Evolutionary conservation across 2,113 vertebrate species (phyloP).

Genomic region (Vombatus ursinus): DNA sequence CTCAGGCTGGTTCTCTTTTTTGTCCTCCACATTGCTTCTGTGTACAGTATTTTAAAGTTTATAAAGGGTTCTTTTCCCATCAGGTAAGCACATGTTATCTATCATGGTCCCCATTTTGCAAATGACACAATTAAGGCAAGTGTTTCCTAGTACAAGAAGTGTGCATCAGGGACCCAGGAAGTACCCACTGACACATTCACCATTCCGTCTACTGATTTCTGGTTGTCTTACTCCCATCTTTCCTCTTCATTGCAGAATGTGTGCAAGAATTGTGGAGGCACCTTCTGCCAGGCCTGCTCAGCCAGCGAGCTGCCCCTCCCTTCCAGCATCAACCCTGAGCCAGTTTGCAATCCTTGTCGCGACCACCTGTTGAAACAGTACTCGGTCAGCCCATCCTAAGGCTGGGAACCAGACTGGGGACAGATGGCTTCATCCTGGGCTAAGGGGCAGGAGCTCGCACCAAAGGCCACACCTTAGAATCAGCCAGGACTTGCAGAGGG

Average conservation of each 20-base stretch:
- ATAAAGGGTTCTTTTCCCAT: background rate
- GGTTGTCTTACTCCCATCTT: background rate
- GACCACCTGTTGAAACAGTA: slow-evolving; percentile 89
- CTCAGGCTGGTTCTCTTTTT: background rate
- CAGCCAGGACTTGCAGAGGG: background rate
- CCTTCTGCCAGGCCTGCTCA: slow-evolving; percentile 90
- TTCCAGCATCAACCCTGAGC: slow-evolving; percentile 92
- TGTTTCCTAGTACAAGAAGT: no score
- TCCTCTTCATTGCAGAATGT: slow-evolving; percentile 81
- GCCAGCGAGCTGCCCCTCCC: slow-evolving; percentile 91
- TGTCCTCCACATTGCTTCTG: background rate
- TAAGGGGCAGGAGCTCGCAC: background rate
- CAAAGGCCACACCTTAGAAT: background rate
- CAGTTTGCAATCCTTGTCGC: slow-evolving; percentile 89
- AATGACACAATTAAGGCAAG: background rate
- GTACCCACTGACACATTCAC: no score
- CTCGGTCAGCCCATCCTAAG: slow-evolving; percentile 87
- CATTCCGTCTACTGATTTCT: background rate
- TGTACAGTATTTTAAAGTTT: background rate
- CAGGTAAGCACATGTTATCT: background rate
- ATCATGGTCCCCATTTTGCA: background rate
- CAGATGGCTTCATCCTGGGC: background rate
- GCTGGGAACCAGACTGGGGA: rapidly evolving
- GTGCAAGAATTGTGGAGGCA: slow-evolving; percentile 90
- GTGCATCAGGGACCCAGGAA: no score